phyloP scores from a whole-genome alignment of 1,140 invertebrate species.

The Drosophila kohkoa region DNA sequence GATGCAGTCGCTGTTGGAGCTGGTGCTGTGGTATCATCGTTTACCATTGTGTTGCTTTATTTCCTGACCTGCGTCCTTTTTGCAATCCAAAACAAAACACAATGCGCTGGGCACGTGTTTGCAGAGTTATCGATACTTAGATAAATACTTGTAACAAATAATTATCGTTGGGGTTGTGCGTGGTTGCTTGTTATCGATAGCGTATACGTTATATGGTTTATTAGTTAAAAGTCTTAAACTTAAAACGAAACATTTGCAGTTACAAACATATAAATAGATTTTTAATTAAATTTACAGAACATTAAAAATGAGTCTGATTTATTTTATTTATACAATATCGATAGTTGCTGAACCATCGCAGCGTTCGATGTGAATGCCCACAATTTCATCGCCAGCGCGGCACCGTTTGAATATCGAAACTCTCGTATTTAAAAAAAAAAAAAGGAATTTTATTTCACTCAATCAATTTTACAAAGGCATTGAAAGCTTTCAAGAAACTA shows the following conservation, averaged over 20 bases:
- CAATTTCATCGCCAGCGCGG: not conserved
- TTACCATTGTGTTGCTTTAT: slow-evolving; percentile 10
- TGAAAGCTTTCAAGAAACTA: slow-evolving; percentile 20
- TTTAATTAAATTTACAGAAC: too few species aligned
- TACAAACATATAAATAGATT: too few species aligned
- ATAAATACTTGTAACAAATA: too few species aligned
- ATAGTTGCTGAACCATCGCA: too few species aligned
- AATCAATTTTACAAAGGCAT: slow-evolving; percentile 58
- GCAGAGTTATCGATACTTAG: slow-evolving; percentile 25
- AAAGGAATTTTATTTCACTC: slow-evolving; percentile 65
- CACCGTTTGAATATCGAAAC: not conserved
- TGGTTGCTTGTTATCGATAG: slow-evolving; percentile 7
- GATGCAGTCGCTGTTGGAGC: not conserved
- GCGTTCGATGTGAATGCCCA: too few species aligned
- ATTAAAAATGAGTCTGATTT: too few species aligned
- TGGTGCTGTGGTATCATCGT: not conserved
- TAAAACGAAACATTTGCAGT: too few species aligned
- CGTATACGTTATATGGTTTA: not conserved
- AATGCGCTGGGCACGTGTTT: slow-evolving; percentile 39
- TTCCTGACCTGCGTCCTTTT: not conserved
- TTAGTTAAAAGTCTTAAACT: too few species aligned
- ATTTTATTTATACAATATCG: too few species aligned
- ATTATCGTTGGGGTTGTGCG: not conserved
- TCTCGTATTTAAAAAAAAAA: slow-evolving; percentile 22
- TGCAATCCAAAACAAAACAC: slow-evolving; percentile 29